These are phyloP conservation scores for Eriosoma lanigerum DNA, from an alignment of 1,140 invertebrate genomes.

Conservation along the genomic window DNA sequence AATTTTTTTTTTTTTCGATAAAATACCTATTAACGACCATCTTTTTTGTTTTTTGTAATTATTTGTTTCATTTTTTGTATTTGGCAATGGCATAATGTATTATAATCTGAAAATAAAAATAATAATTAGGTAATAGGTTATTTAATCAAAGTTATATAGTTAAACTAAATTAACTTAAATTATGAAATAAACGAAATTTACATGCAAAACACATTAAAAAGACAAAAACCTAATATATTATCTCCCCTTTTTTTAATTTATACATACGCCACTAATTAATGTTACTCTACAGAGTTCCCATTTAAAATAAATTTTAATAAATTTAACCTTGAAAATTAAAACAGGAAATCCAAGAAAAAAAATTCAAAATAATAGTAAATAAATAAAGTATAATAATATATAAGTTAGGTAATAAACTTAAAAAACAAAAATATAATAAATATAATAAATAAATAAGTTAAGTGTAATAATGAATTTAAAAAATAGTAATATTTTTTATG, in stretches of 20 bases:
- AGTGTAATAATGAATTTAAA: too few species aligned
- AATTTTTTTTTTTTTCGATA: slow-evolving; percentile 44
- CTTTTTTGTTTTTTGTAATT: slow-evolving; percentile 34
- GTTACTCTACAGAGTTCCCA: too few species aligned
- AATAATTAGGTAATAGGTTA: neutral
- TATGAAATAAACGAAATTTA: slow-evolving; percentile 9
- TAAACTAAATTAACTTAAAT: neutral
- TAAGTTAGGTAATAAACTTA: too few species aligned
- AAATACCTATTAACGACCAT: slow-evolving; percentile 31
- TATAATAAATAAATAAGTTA: too few species aligned
- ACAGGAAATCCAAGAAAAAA: slow-evolving; percentile 19
- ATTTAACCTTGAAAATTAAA: slow-evolving; percentile 34
- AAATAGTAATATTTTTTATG: too few species aligned
- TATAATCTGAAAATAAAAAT: slow-evolving; percentile 23
- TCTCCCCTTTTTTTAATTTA: slow-evolving; percentile 35
- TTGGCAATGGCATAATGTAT: slow-evolving; percentile 27
- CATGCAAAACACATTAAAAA: slow-evolving; percentile 4
- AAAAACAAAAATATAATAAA: neutral
- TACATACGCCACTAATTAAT: neutral
- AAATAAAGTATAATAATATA: neutral
- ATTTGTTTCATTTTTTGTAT: slow-evolving; percentile 2
- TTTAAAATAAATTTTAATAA: neutral
- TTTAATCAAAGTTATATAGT: neutral
- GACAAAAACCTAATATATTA: neutral
- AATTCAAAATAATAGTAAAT: neutral